Evolutionary conservation across 2,113 vertebrate species (phyloP).

Genomic region (Scartelaos histophorus): DNA sequence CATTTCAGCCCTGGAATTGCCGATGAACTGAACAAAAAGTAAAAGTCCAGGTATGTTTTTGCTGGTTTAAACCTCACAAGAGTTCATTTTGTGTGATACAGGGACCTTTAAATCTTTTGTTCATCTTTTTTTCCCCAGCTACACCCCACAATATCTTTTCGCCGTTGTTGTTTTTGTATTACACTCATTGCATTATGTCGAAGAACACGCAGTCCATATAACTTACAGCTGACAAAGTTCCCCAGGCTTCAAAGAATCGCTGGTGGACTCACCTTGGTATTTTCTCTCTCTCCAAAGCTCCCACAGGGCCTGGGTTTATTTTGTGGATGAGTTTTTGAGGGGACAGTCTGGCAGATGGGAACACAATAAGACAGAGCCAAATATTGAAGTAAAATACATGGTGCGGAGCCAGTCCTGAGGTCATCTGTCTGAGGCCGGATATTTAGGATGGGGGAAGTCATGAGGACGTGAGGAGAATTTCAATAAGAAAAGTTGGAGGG

Average conservation of each 20-base stretch:
- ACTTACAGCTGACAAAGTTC: slow-evolving; percentile 10
- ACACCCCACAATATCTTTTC: background rate
- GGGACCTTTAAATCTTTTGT: too few relatives aligned
- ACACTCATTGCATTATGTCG: background rate
- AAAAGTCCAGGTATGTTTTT: too few relatives aligned
- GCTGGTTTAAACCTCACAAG: too few relatives aligned
- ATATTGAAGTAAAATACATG: slow-evolving; percentile 38
- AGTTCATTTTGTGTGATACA: too few relatives aligned
- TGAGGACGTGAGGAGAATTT: background rate
- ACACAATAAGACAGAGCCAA: slow-evolving; percentile 35
- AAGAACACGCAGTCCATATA: background rate
- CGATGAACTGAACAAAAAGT: too few relatives aligned
- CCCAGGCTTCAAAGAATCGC: slow-evolving; percentile 15
- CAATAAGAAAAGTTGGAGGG: background rate
- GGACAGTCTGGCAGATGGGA: slow-evolving; percentile 17
- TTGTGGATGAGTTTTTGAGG: slow-evolving; percentile 29
- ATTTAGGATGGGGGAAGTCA: slow-evolving; percentile 7
- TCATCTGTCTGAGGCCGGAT: background rate
- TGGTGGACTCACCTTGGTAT: slow-evolving; percentile 9
- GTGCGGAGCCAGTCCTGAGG: slow-evolving; percentile 26
- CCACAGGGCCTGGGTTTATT: slow-evolving; percentile 34
- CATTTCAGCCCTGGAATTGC: too few relatives aligned
- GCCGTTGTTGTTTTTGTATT: background rate
- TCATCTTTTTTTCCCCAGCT: background rate
- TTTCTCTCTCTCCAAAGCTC: slow-evolving; percentile 8